Conservation (phyloP, 2,797 vertebrate genomes). For the Ptychobarbus kaznakovi region DNA sequence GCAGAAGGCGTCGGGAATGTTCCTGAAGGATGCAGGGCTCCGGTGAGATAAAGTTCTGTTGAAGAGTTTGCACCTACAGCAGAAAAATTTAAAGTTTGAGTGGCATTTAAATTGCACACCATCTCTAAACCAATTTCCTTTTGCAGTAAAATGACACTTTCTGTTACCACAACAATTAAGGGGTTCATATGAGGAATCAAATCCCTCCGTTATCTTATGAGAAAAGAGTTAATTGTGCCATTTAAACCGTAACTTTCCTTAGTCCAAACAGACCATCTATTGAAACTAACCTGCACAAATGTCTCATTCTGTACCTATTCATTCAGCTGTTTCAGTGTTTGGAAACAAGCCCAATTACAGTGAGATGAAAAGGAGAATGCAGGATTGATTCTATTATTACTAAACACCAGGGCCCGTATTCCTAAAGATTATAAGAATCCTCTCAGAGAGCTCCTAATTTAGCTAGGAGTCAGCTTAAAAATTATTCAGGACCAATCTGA, state of each 20-base stretch:
- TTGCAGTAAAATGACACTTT: not conserved
- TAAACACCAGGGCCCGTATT: not conserved
- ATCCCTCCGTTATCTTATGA: not conserved
- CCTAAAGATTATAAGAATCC: too few relatives aligned
- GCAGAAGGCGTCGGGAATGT: slow-evolving; percentile 90
- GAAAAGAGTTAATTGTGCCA: not conserved
- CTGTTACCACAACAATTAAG: not conserved
- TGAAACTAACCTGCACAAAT: not conserved
- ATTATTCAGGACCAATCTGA: too few relatives aligned
- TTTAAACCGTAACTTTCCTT: not conserved
- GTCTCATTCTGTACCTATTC: not conserved
- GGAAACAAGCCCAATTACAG: not conserved
- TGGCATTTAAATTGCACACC: not conserved
- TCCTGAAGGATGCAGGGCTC: slow-evolving; percentile 92
- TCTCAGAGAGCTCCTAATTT: too few relatives aligned
- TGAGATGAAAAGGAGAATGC: not conserved
- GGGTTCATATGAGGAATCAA: not conserved
- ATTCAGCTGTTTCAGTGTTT: not conserved
- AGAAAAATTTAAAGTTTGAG: slow-evolving; percentile 22
- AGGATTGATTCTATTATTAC: not conserved
- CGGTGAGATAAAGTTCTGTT: slow-evolving; percentile 93
- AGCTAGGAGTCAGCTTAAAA: too few relatives aligned
- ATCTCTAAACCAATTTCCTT: not conserved
- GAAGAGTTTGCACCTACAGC: slow-evolving; percentile 91
- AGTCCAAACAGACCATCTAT: not conserved